These are phyloP conservation scores for Carettochelys insculpta DNA, from an alignment of 2,113 vertebrate genomes.

Conservation along the genomic window DNA sequence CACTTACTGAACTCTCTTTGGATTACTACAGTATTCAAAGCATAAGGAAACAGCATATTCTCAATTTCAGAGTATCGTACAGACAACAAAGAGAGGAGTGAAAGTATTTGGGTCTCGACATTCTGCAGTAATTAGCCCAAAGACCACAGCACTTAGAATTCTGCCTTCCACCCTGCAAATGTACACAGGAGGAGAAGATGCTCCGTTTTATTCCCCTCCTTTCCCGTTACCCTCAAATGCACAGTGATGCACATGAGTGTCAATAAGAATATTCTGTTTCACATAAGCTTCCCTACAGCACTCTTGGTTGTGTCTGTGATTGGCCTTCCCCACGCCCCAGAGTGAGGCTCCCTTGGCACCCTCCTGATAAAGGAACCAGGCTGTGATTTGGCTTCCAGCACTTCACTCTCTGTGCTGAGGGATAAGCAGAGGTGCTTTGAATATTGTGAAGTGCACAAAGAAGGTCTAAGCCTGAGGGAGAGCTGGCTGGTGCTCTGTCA, in stretches of 20 bases:
- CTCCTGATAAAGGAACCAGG: background rate
- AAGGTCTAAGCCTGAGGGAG: constrained; percentile 15
- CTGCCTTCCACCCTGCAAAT: background rate
- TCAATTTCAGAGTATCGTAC: background rate
- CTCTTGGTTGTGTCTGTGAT: background rate
- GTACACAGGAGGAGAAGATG: background rate
- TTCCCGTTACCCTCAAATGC: background rate
- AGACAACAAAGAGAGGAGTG: background rate
- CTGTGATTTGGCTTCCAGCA: background rate
- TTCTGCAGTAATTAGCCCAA: background rate
- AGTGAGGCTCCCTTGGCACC: background rate
- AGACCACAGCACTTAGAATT: background rate
- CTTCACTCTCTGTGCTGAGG: background rate
- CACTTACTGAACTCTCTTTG: constrained; percentile 61
- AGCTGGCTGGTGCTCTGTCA: background rate
- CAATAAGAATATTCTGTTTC: background rate
- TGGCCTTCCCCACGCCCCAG: background rate
- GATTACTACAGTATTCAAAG: constrained; percentile 6
- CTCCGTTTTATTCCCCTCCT: background rate
- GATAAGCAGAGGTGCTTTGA: background rate
- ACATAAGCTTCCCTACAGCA: background rate
- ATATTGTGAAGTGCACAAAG: background rate
- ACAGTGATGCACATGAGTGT: background rate
- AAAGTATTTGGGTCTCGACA: fast-evolving
- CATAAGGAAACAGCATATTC: background rate